phyloP scores from a whole-genome alignment of 1,140 invertebrate species.

The Sarcophaga peregrina region DNA sequence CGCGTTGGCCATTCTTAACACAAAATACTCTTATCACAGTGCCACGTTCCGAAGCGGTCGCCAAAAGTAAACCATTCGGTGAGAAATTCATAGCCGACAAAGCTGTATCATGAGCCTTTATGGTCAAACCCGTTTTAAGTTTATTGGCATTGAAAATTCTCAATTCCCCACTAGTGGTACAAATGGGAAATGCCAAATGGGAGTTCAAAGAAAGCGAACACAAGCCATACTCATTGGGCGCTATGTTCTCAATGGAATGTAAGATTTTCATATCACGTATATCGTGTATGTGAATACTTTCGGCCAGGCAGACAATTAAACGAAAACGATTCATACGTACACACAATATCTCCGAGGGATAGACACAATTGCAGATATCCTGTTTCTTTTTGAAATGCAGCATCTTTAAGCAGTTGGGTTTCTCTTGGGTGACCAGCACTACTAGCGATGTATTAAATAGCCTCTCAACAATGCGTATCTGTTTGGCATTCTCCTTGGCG shows the following conservation, averaged over 20 bases:
- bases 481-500: conserved; percentile 62
- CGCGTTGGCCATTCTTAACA: conserved; percentile 85
- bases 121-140: conserved; percentile 93
- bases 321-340: conserved; percentile 95
- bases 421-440: conserved; percentile 62
- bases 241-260: conserved; percentile 97
- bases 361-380: conserved; percentile 98
- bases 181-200: conserved; percentile 97
- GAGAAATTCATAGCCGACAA: conserved; percentile 95
- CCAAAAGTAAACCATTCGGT: conserved; percentile 85
- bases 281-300: conserved; percentile 98
- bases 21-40: conserved; percentile 97
- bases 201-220: conserved; percentile 91
- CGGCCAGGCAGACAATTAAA: conserved; percentile 96
- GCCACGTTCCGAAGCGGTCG: conserved; percentile 95
- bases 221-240: conserved; percentile 92
- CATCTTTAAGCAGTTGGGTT: conserved; percentile 72
- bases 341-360: conserved; percentile 95
- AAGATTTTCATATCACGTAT: conserved; percentile 98
- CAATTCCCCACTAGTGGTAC: conserved; percentile 91
- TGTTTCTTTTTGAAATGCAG: conserved; percentile 98
- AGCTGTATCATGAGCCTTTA: conserved; percentile 95
- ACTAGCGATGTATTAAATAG: conserved; percentile 65
- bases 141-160: conserved; percentile 98
- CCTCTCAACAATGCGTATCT: conserved; percentile 62